phyloP scores from a whole-genome alignment of 2,888 invertebrate species.

The Stratiomys singularior region DNA sequence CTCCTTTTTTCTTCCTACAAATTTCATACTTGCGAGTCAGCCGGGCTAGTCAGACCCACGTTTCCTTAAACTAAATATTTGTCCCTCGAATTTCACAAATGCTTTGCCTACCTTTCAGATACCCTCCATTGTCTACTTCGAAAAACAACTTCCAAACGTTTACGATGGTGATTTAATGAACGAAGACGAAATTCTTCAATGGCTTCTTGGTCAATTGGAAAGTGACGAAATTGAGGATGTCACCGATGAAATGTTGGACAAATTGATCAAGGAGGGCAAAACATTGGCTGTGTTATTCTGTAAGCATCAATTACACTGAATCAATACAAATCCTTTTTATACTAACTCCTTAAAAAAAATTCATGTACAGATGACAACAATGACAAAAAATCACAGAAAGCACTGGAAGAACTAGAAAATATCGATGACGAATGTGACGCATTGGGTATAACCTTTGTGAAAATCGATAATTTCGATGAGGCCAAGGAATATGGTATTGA shows the following conservation, averaged over 20 bases:
- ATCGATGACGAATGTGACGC: conserved; percentile 94
- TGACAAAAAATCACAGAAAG: conserved; percentile 85
- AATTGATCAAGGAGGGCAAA: conserved; percentile 87
- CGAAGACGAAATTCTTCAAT: conserved; percentile 88
- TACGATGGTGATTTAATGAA: conserved; percentile 92
- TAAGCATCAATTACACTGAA: conserved; percentile 67
- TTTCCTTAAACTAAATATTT: too few relatives aligned
- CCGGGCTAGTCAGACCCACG: too few relatives aligned
- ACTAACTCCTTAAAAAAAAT: not conserved
- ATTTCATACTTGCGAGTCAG: too few relatives aligned
- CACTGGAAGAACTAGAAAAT: conserved; percentile 88
- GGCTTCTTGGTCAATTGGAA: conserved; percentile 87
- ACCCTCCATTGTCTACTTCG: conserved; percentile 91
- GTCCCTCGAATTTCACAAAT: not conserved
- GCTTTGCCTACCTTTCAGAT: conserved; percentile 60
- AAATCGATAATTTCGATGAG: conserved; percentile 90
- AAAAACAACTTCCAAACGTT: conserved; percentile 91
- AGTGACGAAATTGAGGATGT: conserved; percentile 95
- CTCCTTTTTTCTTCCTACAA: too few relatives aligned
- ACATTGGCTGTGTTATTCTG: conserved; percentile 91
- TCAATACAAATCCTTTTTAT: too few relatives aligned
- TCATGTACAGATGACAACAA: conserved; percentile 81
- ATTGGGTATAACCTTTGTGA: conserved; percentile 89
- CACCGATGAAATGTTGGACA: conserved; percentile 93
- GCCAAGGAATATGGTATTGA: conserved; percentile 92